phyloP scores from a whole-genome alignment of 1,140 invertebrate species.

The Diabrotica virgifera region DNA sequence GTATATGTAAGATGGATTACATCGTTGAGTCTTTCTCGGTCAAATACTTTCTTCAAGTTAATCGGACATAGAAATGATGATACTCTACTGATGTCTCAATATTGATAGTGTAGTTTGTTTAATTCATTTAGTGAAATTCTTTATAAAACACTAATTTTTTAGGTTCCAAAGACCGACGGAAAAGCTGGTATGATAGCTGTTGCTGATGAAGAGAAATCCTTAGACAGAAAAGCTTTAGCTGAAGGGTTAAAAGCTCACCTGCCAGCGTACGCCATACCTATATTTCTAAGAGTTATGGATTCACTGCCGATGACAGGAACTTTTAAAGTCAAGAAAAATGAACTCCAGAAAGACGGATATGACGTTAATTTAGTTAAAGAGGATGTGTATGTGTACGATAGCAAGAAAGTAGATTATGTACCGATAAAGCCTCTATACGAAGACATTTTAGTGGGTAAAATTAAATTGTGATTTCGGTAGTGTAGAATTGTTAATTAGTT shows the following conservation, averaged over 20 bases:
- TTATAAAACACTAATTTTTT: constrained; percentile 28
- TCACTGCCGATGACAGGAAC: constrained; percentile 84
- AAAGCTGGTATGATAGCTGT: constrained; percentile 95
- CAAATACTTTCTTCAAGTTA: too few relatives aligned
- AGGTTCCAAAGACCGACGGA: constrained; percentile 83
- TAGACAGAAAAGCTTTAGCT: constrained; percentile 66
- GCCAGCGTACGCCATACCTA: constrained; percentile 80
- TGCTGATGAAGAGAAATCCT: constrained; percentile 65
- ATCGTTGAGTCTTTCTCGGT: too few relatives aligned
- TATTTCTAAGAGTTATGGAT: constrained; percentile 83
- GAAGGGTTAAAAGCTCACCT: constrained; percentile 65
- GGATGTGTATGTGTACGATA: constrained; percentile 74
- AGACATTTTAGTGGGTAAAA: constrained; percentile 51
- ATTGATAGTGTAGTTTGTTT: too few relatives aligned
- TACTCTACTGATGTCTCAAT: too few relatives aligned
- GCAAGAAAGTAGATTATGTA: constrained; percentile 61
- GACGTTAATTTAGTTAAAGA: constrained; percentile 64
- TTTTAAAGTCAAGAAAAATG: constrained; percentile 86
- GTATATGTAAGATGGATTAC: too few relatives aligned
- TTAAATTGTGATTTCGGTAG: constrained; percentile 19
- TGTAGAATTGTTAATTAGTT: too few relatives aligned
- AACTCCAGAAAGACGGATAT: constrained; percentile 78
- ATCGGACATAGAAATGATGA: too few relatives aligned
- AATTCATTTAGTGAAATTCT: neutral
- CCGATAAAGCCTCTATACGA: constrained; percentile 67